Conservation (phyloP, 92 coral and sea anemone species). For the Paragorgia papillata region DNA sequence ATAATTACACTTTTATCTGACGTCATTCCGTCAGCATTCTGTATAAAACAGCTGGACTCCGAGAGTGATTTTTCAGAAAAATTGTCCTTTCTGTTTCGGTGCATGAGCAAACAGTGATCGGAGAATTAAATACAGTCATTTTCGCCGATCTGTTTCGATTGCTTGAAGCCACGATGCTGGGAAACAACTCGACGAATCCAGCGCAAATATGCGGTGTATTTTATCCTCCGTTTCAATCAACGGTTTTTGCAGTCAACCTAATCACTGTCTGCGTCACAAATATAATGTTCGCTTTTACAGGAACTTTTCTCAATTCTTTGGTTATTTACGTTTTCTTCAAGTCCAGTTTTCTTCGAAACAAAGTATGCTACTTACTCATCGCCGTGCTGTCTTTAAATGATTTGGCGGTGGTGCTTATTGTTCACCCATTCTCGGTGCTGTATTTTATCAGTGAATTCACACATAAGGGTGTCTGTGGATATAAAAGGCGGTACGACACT, state of each 20-base stretch:
- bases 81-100: no score
- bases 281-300: not conserved
- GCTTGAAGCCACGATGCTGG: no score
- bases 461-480: not conserved
- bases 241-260: conserved; percentile 41
- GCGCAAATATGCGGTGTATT: not conserved
- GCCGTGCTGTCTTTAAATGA: not conserved
- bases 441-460: not conserved
- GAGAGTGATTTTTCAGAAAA: no score
- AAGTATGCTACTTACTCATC: not conserved
- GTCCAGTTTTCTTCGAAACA: not conserved
- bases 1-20: no score
- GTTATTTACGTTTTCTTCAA: not conserved
- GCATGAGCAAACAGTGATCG: no score
- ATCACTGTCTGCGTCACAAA: conserved; percentile 47
- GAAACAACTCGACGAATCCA: no score
- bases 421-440: not conserved
- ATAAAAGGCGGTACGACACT: not conserved
- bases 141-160: not conserved
- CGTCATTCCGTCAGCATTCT: no score
- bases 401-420: not conserved
- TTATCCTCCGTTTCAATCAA: conserved; percentile 26
- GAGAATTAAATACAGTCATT: no score
- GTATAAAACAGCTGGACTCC: no score
- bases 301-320: not conserved